phyloP scores from a whole-genome alignment of 1,140 invertebrate species.

The Cyclargus thomasi region DNA sequence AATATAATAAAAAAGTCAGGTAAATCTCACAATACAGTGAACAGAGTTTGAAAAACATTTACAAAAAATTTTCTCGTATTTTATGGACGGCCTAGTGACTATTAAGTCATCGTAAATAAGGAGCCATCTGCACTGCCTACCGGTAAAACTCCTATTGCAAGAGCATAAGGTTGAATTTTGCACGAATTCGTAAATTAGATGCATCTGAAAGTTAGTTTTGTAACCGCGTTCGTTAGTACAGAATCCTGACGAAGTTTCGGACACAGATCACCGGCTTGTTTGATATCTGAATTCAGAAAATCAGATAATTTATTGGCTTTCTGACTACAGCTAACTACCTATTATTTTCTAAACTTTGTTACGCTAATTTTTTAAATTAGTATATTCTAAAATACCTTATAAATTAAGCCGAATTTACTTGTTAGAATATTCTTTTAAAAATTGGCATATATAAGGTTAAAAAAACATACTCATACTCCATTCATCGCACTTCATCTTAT shows the following conservation, averaged over 20 bases:
- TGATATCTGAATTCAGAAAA: neutral
- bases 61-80: too few relatives aligned
- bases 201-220: neutral
- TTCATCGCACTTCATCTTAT: too few relatives aligned
- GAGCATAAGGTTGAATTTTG: conserved; percentile 20
- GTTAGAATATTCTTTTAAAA: too few relatives aligned
- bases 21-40: too few relatives aligned
- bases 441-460: too few relatives aligned
- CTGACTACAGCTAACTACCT: neutral
- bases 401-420: too few relatives aligned
- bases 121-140: conserved; percentile 10
- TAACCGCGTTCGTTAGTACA: conserved; percentile 42
- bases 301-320: neutral
- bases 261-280: neutral
- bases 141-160: neutral
- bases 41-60: too few relatives aligned
- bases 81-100: conserved; percentile 33
- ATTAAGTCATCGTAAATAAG: conserved; percentile 51
- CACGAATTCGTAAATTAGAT: neutral
- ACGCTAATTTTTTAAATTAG: too few relatives aligned
- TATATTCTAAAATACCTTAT: too few relatives aligned
- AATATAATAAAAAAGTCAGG: too few relatives aligned
- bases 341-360: neutral
- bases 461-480: too few relatives aligned
- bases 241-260: conserved; percentile 9